Percentiles rank a stretch among this genome's conserved stretches.
These are phyloP conservation scores for Chloroceryle inda DNA, from an alignment of 2,797 vertebrate genomes.

Conservation along the genomic window DNA sequence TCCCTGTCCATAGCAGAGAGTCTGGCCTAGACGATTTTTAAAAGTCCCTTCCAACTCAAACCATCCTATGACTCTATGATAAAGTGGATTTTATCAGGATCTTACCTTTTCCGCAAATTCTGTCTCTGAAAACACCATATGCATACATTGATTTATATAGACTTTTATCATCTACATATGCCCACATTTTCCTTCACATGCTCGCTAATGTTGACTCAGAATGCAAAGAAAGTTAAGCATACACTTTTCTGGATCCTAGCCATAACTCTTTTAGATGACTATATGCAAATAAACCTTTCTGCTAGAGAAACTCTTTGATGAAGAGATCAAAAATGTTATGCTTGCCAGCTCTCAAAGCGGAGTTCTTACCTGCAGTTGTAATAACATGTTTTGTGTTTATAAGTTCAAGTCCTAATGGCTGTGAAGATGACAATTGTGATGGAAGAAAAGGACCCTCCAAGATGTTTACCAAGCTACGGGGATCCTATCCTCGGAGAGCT, in stretches of 20 bases:
- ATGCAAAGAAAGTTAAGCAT: neutral
- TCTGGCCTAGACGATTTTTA: rapidly evolving
- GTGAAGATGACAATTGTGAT: neutral
- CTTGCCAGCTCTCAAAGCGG: neutral
- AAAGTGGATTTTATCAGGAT: neutral
- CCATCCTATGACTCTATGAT: neutral
- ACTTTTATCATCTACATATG: neutral
- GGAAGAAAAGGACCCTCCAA: neutral
- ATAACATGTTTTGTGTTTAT: neutral
- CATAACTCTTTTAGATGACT: neutral
- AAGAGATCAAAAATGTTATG: neutral
- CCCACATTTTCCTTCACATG: neutral
- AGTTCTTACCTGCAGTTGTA: neutral
- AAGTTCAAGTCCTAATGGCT: neutral
- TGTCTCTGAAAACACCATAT: neutral
- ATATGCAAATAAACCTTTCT: neutral
- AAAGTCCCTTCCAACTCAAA: neutral
- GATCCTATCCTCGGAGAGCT: neutral
- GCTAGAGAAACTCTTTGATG: neutral
- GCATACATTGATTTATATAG: neutral
- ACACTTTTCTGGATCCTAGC: neutral
- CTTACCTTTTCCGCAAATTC: neutral
- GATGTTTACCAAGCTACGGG: neutral
- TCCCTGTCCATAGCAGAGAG: neutral
- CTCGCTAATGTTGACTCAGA: neutral